phyloP scores from a whole-genome alignment of 2,797 vertebrate species.

The Notamacropus eugenii region DNA sequence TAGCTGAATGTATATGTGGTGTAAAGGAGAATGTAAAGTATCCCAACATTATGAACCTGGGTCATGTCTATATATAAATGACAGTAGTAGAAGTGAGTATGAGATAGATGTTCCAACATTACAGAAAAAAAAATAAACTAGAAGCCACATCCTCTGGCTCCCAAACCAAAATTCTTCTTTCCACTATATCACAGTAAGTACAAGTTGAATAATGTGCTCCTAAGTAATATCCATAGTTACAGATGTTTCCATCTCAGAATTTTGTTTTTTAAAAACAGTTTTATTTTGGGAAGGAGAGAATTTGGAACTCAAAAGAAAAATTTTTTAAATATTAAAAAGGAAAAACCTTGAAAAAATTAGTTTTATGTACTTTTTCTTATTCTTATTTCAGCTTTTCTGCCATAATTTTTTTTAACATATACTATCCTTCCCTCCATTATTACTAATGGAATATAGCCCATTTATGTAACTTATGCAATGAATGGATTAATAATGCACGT shows the following conservation, averaged over 20 bases:
- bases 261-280: not conserved
- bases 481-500: constrained; percentile 1
- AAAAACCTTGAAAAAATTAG: not conserved
- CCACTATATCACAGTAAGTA: not conserved
- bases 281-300: not conserved
- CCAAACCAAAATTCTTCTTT: not conserved
- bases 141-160: not conserved
- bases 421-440: too few species aligned
- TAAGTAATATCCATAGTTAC: not conserved
- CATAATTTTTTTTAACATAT: too few species aligned
- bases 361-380: too few species aligned
- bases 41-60: not conserved
- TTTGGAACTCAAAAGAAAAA: not conserved
- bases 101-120: not conserved
- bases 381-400: too few species aligned
- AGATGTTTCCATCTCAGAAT: not conserved
- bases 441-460: too few species aligned
- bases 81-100: not conserved
- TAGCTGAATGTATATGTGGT: not conserved
- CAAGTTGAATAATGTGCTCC: not conserved
- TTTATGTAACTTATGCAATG: not conserved
- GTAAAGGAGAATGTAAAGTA: not conserved
- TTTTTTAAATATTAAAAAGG: not conserved
- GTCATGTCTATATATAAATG: not conserved
- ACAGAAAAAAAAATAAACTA: not conserved